Percentiles rank a stretch among this genome's conserved stretches.
These are phyloP conservation scores for Zootermopsis nevadensis DNA, from an alignment of 2,888 invertebrate genomes.

Conservation along the genomic window DNA sequence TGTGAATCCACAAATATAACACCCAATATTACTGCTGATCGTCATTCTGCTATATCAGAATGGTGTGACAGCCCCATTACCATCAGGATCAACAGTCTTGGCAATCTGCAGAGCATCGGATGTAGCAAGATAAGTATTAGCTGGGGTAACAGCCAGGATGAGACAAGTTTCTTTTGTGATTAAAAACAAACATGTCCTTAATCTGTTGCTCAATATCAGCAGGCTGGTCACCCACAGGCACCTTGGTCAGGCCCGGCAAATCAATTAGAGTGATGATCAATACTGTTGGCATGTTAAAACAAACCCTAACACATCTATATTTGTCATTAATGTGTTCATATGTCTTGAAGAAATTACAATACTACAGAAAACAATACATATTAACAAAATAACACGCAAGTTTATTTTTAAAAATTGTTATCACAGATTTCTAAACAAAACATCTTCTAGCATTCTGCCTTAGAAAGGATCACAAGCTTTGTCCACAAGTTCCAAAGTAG, in stretches of 20 bases:
- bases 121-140: conserved; percentile 98
- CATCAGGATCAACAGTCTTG: conserved; percentile 96
- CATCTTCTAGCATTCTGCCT: too few species aligned
- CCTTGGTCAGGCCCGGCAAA: conserved; percentile 96
- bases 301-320: neutral
- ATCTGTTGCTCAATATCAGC: conserved; percentile 95
- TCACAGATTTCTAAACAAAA: too few species aligned
- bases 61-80: conserved; percentile 62
- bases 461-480: too few species aligned
- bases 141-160: conserved; percentile 96
- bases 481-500: too few species aligned
- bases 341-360: neutral
- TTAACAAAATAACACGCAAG: too few species aligned
- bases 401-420: too few species aligned
- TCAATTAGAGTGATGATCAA: conserved; percentile 92
- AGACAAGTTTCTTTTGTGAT: conserved; percentile 94
- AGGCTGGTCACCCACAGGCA: conserved; percentile 98
- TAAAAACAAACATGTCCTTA: conserved; percentile 92
- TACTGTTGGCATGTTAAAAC: conserved; percentile 67
- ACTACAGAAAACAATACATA: neutral
- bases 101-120: conserved; percentile 98
- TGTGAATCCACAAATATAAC: conserved; percentile 6
- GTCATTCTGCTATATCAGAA: conserved; percentile 19
- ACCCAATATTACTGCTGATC: neutral
- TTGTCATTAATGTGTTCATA: neutral